phyloP scores from a whole-genome alignment of 2,888 invertebrate species.

The Epinotia brunnichana region DNA sequence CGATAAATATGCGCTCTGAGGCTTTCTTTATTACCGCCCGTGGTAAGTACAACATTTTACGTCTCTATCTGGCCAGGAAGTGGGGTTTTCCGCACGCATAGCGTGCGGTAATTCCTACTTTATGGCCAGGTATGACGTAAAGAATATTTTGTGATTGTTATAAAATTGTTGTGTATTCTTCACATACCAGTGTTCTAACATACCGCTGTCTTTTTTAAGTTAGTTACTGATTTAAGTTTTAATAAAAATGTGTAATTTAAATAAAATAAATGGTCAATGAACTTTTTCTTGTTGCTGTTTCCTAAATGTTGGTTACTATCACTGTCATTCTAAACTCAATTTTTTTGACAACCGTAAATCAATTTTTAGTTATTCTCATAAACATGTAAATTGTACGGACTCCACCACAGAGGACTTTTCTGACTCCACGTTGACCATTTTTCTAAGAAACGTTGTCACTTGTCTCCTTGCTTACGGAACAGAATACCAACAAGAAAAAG shows the following conservation, averaged over 20 bases:
- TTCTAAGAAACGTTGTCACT: not conserved
- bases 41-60: no score
- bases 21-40: no score
- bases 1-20: no score
- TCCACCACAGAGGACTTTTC: no score
- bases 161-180: conserved; percentile 32
- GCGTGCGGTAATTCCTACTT: no score
- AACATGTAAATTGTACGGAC: no score
- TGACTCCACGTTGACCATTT: not conserved
- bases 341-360: no score
- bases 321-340: not conserved
- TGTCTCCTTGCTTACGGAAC: not conserved
- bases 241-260: not conserved
- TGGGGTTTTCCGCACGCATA: no score
- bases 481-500: not conserved
- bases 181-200: conserved; percentile 22
- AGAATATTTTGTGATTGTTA: conserved; percentile 37
- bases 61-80: no score
- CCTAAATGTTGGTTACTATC: not conserved
- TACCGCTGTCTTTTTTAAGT: conserved; percentile 13
- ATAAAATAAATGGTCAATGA: not conserved
- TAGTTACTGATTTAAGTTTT: not conserved
- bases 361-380: no score
- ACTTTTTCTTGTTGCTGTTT: not conserved
- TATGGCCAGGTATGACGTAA: no score